phyloP scores from a whole-genome alignment of 2,113 vertebrate genomes.

The Falco punctatus region DNA sequence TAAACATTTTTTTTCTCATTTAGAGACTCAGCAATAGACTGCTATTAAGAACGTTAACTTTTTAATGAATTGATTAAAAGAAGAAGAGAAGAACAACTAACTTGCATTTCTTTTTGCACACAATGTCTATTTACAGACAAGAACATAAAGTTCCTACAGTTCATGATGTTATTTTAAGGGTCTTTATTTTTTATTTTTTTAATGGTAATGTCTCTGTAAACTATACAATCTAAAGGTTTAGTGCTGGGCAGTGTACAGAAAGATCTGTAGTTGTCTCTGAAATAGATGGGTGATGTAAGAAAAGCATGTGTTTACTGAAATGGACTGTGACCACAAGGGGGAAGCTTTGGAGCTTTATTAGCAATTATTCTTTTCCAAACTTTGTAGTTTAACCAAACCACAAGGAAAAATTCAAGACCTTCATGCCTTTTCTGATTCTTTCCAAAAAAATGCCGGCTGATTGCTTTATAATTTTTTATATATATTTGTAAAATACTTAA shows the following conservation, averaged over 20 bases:
- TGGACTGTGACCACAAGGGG: background rate
- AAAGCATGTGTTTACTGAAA: background rate
- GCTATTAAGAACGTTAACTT: background rate
- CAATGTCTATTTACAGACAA: background rate
- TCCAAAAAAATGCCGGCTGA: background rate
- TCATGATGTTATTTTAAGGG: background rate
- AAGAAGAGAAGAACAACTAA: background rate
- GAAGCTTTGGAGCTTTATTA: background rate
- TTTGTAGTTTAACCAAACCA: background rate
- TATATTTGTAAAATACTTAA: background rate
- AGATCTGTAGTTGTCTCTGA: background rate
- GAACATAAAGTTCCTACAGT: background rate
- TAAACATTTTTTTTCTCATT: fast-evolving
- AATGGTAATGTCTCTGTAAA: background rate
- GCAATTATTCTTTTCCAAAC: background rate
- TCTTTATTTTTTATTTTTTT: no score
- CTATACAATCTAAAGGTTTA: background rate
- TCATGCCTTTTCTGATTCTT: background rate
- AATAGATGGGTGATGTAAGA: background rate
- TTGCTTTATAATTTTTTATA: background rate
- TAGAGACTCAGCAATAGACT: background rate
- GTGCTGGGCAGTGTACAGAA: background rate
- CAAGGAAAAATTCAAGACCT: background rate
- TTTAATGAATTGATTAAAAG: background rate
- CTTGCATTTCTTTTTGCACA: background rate